Evolutionary conservation across 1,140 invertebrate species (phyloP).

Genomic region (Drosophila sp.): DNA sequence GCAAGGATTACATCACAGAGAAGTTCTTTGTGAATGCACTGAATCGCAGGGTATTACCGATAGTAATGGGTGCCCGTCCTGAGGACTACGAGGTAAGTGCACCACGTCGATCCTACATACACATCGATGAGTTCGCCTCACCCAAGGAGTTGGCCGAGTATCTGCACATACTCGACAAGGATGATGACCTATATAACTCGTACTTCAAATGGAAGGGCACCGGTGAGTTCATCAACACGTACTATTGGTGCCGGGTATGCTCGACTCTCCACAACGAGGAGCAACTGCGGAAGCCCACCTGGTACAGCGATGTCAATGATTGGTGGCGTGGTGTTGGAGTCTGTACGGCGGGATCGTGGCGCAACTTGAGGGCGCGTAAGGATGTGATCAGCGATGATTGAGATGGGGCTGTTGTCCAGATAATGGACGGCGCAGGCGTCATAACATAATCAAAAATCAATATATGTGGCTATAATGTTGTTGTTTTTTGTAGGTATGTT

Average conservation of each 20-base stretch:
- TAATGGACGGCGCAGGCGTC: conserved; percentile 61
- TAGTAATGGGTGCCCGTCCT: conserved; percentile 97
- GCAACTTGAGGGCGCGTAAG: conserved; percentile 86
- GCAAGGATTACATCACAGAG: conserved; percentile 98
- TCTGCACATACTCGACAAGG: conserved; percentile 92
- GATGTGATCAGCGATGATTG: conserved; percentile 83
- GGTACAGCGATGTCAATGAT: conserved; percentile 92
- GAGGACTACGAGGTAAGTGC: conserved; percentile 95
- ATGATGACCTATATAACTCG: conserved; percentile 95
- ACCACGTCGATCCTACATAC: conserved; percentile 95
- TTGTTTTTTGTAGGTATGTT: conserved; percentile 55
- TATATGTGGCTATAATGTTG: conserved; percentile 45
- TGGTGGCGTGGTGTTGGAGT: conserved; percentile 93
- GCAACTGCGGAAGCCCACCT: conserved; percentile 86
- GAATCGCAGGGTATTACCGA: conserved; percentile 94
- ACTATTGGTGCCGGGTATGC: conserved; percentile 97
- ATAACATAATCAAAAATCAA: conserved; percentile 55
- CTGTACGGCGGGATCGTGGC: conserved; percentile 89
- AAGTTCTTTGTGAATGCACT: conserved; percentile 98
- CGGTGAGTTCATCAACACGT: conserved; percentile 97
- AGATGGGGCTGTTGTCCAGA: conserved; percentile 60
- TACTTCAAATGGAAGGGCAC: conserved; percentile 97
- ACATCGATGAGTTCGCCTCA: conserved; percentile 96
- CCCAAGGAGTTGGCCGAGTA: conserved; percentile 94
- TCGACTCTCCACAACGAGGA: conserved; percentile 93